A percentile compares a stretch with the other conserved stretches of the same genome.
Evolutionary conservation across 2,113 vertebrate genomes (phyloP).

Genomic region (Macquaria australasica): DNA sequence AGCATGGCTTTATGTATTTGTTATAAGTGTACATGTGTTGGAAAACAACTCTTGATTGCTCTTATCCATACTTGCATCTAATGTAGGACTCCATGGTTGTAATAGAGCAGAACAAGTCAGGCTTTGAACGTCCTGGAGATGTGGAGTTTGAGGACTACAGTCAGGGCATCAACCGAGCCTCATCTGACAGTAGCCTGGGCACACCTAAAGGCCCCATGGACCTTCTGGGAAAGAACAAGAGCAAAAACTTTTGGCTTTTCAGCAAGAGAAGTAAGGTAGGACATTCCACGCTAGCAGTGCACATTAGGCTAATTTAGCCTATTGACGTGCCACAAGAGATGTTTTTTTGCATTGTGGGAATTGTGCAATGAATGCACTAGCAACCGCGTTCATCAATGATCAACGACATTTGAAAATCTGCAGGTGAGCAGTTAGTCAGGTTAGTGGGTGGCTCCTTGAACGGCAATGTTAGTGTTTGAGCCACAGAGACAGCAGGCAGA

Average conservation of each 20-base stretch:
- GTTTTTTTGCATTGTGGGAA: background rate
- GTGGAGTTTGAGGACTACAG: constrained; percentile 94
- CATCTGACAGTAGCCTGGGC: constrained; percentile 91
- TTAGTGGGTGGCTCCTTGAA: constrained; percentile 27
- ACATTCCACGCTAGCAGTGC: background rate
- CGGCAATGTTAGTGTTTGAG: constrained; percentile 22
- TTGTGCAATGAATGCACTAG: background rate
- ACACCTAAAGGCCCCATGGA: constrained; percentile 88
- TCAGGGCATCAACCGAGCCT: constrained; percentile 89
- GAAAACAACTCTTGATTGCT: constrained; percentile 20
- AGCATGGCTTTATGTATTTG: constrained; percentile 3
- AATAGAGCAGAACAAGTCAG: constrained; percentile 92
- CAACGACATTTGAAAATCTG: background rate
- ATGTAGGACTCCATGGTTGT: constrained; percentile 88
- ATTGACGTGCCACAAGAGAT: background rate
- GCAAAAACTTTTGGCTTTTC: constrained; percentile 91
- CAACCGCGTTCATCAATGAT: background rate
- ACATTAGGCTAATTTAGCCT: background rate
- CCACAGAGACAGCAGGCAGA: constrained; percentile 21
- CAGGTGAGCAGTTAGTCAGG: constrained; percentile 17
- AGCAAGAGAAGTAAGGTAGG: constrained; percentile 92
- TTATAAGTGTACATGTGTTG: constrained; percentile 18
- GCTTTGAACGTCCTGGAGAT: constrained; percentile 90
- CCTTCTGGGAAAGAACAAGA: constrained; percentile 83
- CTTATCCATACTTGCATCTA: constrained; percentile 12